Evolutionary conservation across 2,113 vertebrate genomes (phyloP).

Genomic region (Ammodytes dubius): DNA sequence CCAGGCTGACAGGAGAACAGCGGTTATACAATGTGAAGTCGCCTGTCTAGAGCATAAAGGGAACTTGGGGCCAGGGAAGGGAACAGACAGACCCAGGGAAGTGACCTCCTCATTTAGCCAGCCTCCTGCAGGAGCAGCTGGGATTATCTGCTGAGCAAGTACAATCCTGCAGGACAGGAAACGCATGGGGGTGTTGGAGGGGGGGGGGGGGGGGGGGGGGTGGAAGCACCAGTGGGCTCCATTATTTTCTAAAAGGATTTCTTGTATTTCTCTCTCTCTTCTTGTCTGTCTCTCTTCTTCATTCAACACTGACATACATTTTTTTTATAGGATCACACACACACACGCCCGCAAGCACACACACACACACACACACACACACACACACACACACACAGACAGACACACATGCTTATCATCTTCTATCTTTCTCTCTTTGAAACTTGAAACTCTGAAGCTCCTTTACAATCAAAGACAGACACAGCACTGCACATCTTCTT

Average conservation of each 20-base stretch:
- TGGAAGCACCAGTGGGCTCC: constrained; percentile 19
- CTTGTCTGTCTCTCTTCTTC: no score
- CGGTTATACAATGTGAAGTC: constrained; percentile 63
- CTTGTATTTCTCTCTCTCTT: constrained; percentile 9
- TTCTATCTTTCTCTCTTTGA: constrained; percentile 20
- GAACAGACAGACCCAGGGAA: constrained; percentile 71
- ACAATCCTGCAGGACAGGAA: constrained; percentile 64
- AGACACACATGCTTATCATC: constrained; percentile 4
- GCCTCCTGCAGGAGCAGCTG: constrained; percentile 71
- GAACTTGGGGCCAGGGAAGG: constrained; percentile 43
- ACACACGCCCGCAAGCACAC: no score
- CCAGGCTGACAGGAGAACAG: constrained; percentile 76
- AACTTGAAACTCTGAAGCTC: neutral
- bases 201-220: no score
- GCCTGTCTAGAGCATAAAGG: constrained; percentile 60
- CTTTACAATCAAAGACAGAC: constrained; percentile 23
- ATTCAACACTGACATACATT: no score
- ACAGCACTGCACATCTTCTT: neutral
- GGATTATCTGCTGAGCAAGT: constrained; percentile 74
- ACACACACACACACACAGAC: constrained; percentile 2
- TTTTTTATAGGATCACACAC: no score
- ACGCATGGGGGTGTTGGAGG: neutral
- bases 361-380: constrained; percentile 13
- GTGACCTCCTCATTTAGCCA: constrained; percentile 76
- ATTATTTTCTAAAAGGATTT: constrained; percentile 11